phyloP scores from a whole-genome alignment of 2,888 invertebrate genomes.

The Melikaiella ostensackeni region DNA sequence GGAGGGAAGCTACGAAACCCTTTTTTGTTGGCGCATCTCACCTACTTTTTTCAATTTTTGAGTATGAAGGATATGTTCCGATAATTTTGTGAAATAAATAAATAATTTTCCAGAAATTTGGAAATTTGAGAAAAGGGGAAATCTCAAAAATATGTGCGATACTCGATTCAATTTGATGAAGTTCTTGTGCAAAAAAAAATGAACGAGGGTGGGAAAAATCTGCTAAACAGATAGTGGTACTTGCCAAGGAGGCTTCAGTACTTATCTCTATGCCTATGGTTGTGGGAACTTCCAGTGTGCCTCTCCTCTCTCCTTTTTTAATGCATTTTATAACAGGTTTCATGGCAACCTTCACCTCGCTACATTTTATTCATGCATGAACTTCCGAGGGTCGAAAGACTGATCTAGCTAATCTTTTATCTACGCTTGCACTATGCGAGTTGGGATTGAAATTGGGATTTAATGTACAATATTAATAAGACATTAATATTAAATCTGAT shows the following conservation, averaged over 20 bases:
- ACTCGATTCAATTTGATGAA: conserved; percentile 32
- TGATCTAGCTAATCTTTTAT: conserved; percentile 23
- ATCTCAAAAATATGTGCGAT: not conserved
- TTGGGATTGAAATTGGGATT: not conserved
- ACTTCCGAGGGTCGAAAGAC: conserved; percentile 56
- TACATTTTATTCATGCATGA: conserved; percentile 63
- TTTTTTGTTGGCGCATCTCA: too few species aligned
- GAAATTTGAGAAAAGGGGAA: not conserved
- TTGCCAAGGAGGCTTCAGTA: conserved; percentile 36
- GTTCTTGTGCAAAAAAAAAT: conserved; percentile 1
- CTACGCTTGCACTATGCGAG: not conserved
- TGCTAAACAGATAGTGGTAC: conserved; percentile 34
- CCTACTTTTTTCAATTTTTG: too few species aligned
- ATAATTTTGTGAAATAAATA: too few species aligned
- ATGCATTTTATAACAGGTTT: conserved; percentile 65
- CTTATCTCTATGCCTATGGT: conserved; percentile 30
- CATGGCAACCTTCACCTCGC: conserved; percentile 50
- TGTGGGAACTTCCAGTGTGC: conserved; percentile 6
- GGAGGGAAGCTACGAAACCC: too few species aligned
- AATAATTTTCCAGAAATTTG: too few species aligned
- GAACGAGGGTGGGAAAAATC: conserved; percentile 35
- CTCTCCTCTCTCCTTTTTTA: conserved; percentile 51
- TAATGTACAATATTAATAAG: not conserved
- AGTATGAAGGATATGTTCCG: too few species aligned
- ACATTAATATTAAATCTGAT: not conserved